Base-by-base conservation (phyloP, 2,113 vertebrate genomes). In the Callipepla californica region DNA sequence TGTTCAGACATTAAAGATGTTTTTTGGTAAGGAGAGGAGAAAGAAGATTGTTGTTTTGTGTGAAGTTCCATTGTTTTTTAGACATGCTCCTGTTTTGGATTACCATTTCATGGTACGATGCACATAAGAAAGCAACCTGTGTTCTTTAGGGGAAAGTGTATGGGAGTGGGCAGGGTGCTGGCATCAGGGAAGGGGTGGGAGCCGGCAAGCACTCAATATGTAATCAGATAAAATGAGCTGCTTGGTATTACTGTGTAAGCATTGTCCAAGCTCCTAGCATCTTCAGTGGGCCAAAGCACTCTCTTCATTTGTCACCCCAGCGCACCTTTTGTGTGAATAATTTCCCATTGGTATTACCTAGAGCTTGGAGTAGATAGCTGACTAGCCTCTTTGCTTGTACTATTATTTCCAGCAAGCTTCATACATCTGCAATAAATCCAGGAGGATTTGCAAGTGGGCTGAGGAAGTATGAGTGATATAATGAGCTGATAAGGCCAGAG, bases 241-340 rank as follows among this genome's bases (percentile, higher is more conserved):
- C 97, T 97, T 97, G 97, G 98, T 97, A 98, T 98, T 98, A 97
- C 97, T 83, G 96, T 95, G 97, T 93, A 72, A 88, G 98, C 98
- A 99, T 99, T 99, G 98, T 98, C 96, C 95, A 59, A 94, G 95
- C 85, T 88, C 94, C 94, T 80, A 87, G 96, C 93, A 94, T 95
- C 97, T 97, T 98, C 97, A 98, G 90, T 98, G 98, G 96, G 81
- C 95, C 96, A 97, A 94, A 90, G 98, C 97, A 94, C 97, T 97
- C 98, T 98, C 98, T 98, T 98, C 98, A 98, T 99, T 99, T 99
- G 98, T 98, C 99, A 99, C 98, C 99, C 97, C 98, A 98, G 97
- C 95, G 98, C 98, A 98, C 97, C 99, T 99, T 99, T 99, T 99
- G 99, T 99, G 97, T 93, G 72, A 92, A 87, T 98, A 97, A 98